phyloP scores from a whole-genome alignment of 2,797 vertebrate genomes.

The Hemitrygon akajei region DNA sequence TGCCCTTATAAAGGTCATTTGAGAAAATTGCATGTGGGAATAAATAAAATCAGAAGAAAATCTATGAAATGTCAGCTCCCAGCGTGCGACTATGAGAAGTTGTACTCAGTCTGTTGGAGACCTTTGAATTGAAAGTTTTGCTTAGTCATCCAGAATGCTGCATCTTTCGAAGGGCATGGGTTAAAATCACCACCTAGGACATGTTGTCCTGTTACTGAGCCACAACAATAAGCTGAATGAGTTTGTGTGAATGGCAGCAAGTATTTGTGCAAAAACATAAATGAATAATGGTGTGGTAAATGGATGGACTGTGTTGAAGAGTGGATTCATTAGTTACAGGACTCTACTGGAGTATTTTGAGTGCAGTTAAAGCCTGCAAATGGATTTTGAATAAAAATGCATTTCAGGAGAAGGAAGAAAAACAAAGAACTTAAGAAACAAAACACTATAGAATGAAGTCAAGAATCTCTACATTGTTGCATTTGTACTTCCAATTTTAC shows the following conservation, averaged over 20 bases:
- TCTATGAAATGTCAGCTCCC: neutral
- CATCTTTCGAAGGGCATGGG: neutral
- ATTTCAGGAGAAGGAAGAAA: neutral
- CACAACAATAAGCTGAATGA: neutral
- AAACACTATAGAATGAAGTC: neutral
- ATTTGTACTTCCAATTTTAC: neutral
- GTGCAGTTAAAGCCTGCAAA: neutral
- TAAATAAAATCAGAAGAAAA: neutral
- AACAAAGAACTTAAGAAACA: neutral
- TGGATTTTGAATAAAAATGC: slow-evolving; percentile 7
- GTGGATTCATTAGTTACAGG: slow-evolving; percentile 27
- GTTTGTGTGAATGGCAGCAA: neutral
- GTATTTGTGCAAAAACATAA: neutral
- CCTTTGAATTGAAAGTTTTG: neutral
- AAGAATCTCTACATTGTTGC: neutral
- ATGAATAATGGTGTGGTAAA: slow-evolving; percentile 7
- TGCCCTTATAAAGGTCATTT: neutral
- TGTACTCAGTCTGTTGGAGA: neutral
- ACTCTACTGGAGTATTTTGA: neutral
- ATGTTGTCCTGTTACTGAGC: neutral
- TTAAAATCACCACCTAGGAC: neutral
- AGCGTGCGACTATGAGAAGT: neutral
- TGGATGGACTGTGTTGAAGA: neutral
- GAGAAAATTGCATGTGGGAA: neutral
- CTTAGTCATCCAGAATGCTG: neutral